Evolutionary conservation across 2,113 vertebrate genomes (phyloP).

Genomic region (Sminthopsis crassicaudata): DNA sequence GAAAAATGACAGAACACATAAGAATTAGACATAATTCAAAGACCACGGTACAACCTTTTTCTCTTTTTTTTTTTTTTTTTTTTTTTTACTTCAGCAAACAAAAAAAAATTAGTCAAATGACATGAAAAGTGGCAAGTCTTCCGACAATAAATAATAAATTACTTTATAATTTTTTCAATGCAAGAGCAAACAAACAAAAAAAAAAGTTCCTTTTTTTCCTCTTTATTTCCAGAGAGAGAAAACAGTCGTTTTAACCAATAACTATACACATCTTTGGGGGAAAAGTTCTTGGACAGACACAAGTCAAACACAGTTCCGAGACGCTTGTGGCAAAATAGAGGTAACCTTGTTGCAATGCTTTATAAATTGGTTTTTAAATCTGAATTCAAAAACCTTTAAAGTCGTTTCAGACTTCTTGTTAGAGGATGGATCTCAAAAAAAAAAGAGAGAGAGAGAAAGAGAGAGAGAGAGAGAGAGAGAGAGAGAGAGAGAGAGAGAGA

Average conservation of each 20-base stretch:
- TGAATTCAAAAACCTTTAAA: slow-evolving; percentile 86
- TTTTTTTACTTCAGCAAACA: slow-evolving; percentile 95
- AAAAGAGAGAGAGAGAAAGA: slow-evolving; percentile 62
- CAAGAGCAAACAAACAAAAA: slow-evolving; percentile 93
- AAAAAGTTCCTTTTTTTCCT: slow-evolving; percentile 80
- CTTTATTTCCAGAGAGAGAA: slow-evolving; percentile 81
- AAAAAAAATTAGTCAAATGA: slow-evolving; percentile 86
- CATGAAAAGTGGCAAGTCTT: slow-evolving; percentile 98
- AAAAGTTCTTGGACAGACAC: slow-evolving; percentile 90
- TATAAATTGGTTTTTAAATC: slow-evolving; percentile 89
- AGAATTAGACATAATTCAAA: slow-evolving; percentile 90
- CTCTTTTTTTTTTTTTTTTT: slow-evolving; percentile 82
- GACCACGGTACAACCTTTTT: slow-evolving; percentile 87
- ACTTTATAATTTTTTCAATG: slow-evolving; percentile 94
- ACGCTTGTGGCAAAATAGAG: slow-evolving; percentile 96
- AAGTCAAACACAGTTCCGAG: slow-evolving; percentile 95
- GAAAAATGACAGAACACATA: slow-evolving; percentile 88
- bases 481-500: background rate
- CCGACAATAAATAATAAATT: slow-evolving; percentile 99
- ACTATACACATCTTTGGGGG: slow-evolving; percentile 98
- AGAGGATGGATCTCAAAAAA: slow-evolving; percentile 84
- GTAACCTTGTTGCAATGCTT: slow-evolving; percentile 99
- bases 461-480: background rate
- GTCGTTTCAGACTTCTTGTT: slow-evolving; percentile 82
- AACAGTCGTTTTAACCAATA: slow-evolving; percentile 91